Conservation (phyloP, 2,888 invertebrate species). For the Polydrusus pterygomalis region DNA sequence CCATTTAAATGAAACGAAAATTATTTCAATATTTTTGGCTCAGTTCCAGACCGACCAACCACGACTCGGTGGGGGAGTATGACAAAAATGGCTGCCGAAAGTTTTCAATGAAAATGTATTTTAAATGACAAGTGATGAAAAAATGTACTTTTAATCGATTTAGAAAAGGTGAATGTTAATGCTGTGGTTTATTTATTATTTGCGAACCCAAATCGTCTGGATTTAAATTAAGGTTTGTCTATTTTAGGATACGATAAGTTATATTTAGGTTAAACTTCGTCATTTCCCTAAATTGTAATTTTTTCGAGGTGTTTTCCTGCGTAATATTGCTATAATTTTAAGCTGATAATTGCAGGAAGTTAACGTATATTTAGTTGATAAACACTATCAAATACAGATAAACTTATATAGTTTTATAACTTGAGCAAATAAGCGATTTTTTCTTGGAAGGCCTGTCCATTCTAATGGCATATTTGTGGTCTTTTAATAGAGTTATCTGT, state of each 20-base stretch:
- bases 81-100: constrained; percentile 71
- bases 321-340: constrained; percentile 51
- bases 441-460: constrained; percentile 38
- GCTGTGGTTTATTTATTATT: constrained; percentile 40
- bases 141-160: constrained; percentile 65
- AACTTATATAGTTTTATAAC: constrained; percentile 15
- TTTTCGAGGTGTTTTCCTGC: constrained; percentile 38
- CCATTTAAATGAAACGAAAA: not conserved
- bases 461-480: constrained; percentile 39
- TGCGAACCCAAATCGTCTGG: constrained; percentile 26
- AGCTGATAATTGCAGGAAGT: constrained; percentile 26
- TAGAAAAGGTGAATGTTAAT: constrained; percentile 62
- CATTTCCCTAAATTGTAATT: constrained; percentile 56
- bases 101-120: constrained; percentile 66
- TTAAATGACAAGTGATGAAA: constrained; percentile 67
- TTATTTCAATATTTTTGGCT: constrained; percentile 33
- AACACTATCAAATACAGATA: constrained; percentile 32
- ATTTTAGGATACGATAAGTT: constrained; percentile 60
- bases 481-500: constrained; percentile 30
- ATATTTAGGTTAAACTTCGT: constrained; percentile 70
- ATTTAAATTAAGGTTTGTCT: constrained; percentile 41
- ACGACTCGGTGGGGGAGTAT: constrained; percentile 68
- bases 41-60: constrained; percentile 36
- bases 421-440: constrained; percentile 29
- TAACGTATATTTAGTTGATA: constrained; percentile 28